phyloP scores from a whole-genome alignment of 1,140 invertebrate species.

The Frieseomelitta varia region DNA sequence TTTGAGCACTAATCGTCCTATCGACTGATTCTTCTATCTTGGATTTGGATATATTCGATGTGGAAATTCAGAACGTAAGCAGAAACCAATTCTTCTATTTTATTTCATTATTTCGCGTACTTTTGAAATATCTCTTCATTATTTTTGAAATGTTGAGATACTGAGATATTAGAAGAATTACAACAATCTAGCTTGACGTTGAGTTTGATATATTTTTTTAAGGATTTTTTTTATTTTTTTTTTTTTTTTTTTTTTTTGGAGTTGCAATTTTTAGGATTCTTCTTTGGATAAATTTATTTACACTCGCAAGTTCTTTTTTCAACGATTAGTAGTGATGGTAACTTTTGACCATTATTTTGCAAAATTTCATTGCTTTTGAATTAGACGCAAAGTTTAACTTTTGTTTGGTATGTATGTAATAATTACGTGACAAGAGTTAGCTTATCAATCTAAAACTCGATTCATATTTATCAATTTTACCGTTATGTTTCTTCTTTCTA shows the following conservation, averaged over 20 bases:
- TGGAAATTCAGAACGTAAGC: constrained; percentile 25
- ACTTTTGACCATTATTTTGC: neutral
- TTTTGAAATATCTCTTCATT: neutral
- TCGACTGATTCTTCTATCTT: too few relatives aligned
- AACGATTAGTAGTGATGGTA: neutral
- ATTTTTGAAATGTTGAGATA: neutral
- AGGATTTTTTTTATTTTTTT: too few relatives aligned
- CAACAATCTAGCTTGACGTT: too few relatives aligned
- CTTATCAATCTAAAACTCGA: neutral
- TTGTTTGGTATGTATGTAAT: neutral
- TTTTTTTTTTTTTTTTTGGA: too few relatives aligned
- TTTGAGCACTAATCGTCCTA: neutral
- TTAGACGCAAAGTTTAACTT: neutral
- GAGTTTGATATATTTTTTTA: too few relatives aligned
- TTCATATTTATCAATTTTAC: neutral
- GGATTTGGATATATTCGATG: constrained; percentile 28
- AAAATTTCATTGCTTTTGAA: neutral
- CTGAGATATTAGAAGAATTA: too few relatives aligned
- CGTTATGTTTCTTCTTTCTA: neutral
- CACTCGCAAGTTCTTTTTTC: neutral
- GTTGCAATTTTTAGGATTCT: neutral
- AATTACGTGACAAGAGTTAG: neutral
- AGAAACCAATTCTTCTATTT: neutral
- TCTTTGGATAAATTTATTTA: neutral
- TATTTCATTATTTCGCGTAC: too few relatives aligned